A percentile compares a stretch with the other conserved stretches of the same genome.
These are phyloP conservation scores for Oryzias dopingdopingensis DNA, from an alignment of 2,797 vertebrate species.

Conservation along the genomic window DNA sequence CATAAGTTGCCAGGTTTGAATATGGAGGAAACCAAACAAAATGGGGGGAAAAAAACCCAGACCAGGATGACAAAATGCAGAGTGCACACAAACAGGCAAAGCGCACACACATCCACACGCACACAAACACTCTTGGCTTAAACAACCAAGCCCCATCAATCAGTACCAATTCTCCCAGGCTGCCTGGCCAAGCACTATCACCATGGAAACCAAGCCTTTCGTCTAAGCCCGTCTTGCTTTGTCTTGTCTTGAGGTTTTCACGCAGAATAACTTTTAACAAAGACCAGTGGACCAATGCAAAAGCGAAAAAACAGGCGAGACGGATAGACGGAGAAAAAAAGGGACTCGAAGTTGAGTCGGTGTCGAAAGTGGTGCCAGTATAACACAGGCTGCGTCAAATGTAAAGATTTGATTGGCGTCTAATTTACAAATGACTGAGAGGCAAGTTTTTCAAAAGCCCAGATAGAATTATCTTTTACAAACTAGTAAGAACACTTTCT, in stretches of 20 bases:
- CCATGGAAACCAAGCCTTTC: constrained; percentile 59
- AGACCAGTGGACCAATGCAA: constrained; percentile 29
- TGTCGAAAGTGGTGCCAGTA: not conserved
- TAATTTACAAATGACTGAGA: no score
- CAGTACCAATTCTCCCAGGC: constrained; percentile 61
- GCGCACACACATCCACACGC: constrained; percentile 18
- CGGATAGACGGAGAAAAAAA: not conserved
- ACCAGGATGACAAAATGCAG: constrained; percentile 3
- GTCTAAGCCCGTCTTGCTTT: constrained; percentile 52
- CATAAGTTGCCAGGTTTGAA: no score
- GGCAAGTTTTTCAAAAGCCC: no score
- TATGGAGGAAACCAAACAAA: not conserved
- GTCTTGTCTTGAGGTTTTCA: constrained; percentile 61
- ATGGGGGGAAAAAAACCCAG: constrained; percentile 1
- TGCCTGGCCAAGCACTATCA: constrained; percentile 51
- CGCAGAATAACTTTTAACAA: constrained; percentile 47
- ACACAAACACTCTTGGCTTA: constrained; percentile 31
- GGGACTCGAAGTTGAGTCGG: not conserved
- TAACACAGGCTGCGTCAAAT: not conserved
- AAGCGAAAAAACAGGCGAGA: constrained; percentile 25
- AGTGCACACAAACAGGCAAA: not conserved
- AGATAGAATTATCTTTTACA: no score
- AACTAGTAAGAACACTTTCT: no score
- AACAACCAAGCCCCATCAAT: constrained; percentile 64
- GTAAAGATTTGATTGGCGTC: not conserved